Evolutionary conservation across 2,797 vertebrate genomes (phyloP).

Genomic region (Crocidura indochinensis): DNA sequence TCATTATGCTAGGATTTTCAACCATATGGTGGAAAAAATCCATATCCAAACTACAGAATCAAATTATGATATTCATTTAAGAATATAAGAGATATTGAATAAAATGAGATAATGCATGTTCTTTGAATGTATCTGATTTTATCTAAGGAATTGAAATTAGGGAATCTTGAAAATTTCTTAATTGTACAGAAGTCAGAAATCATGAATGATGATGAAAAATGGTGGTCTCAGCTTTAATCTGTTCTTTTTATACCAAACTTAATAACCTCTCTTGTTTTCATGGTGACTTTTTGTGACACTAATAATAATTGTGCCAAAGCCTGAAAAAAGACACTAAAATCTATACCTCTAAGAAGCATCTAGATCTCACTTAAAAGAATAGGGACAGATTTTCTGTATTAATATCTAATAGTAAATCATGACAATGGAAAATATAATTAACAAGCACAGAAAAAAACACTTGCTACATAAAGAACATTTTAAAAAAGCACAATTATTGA

Average conservation of each 20-base stretch:
- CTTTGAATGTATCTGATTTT: not conserved
- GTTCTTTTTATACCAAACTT: constrained; percentile 58
- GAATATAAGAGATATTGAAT: not conserved
- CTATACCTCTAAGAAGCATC: constrained; percentile 40
- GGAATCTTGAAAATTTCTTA: constrained; percentile 17
- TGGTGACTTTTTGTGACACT: constrained; percentile 71
- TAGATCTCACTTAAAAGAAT: constrained; percentile 70
- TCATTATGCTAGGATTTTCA: constrained; percentile 27
- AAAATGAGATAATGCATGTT: constrained; percentile 10
- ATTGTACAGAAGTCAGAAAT: constrained; percentile 36
- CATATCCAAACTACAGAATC: not conserved
- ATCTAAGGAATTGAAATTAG: not conserved
- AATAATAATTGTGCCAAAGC: constrained; percentile 67
- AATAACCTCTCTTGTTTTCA: constrained; percentile 70
- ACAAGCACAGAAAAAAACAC: constrained; percentile 71
- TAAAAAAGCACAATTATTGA: constrained; percentile 80
- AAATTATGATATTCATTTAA: not conserved
- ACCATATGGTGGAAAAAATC: not conserved
- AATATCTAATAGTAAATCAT: constrained; percentile 29
- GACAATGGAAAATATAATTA: constrained; percentile 77
- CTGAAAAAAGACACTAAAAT: constrained; percentile 63
- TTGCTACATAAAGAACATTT: constrained; percentile 61
- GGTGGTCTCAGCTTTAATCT: constrained; percentile 56
- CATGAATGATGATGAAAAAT: not conserved
- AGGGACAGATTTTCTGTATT: constrained; percentile 73